Evolutionary conservation across 1,140 invertebrate genomes (phyloP).

Genomic region (Drosophila kohkoa): DNA sequence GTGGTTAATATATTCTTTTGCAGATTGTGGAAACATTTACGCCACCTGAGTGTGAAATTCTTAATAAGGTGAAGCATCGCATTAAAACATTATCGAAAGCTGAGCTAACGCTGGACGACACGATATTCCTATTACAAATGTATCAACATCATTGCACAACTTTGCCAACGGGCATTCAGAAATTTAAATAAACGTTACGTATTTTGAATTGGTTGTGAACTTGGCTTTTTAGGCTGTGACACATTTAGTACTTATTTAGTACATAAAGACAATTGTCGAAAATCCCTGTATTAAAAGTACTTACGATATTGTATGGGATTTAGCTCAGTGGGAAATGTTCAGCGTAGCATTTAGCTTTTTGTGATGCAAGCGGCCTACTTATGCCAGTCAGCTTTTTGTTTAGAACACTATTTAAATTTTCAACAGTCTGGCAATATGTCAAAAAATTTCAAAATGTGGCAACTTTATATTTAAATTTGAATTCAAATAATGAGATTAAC

Average conservation of each 20-base stretch:
- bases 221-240: not conserved
- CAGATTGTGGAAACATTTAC: slow-evolving; percentile 92
- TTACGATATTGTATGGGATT: slow-evolving; percentile 5
- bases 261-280: not conserved
- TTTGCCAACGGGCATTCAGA: slow-evolving; percentile 59
- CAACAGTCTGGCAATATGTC: slow-evolving; percentile 17
- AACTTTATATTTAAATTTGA: slow-evolving; percentile 27
- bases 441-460: not conserved
- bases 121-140: slow-evolving; percentile 90
- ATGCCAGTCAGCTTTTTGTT: slow-evolving; percentile 3
- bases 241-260: not conserved
- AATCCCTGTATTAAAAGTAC: not conserved
- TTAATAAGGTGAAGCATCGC: slow-evolving; percentile 88
- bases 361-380: not conserved
- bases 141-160: slow-evolving; percentile 85
- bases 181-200: slow-evolving; percentile 65
- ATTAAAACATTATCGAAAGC: slow-evolving; percentile 89
- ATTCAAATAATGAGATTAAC: slow-evolving; percentile 21
- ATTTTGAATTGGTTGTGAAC: not conserved
- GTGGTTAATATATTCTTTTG: slow-evolving; percentile 48
- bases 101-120: slow-evolving; percentile 90
- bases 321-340: not conserved
- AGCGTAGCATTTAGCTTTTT: not conserved
- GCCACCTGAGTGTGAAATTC: slow-evolving; percentile 89
- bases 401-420: not conserved